Base-by-base conservation (phyloP, 2,113 vertebrate species). In the Cynocephalus volans region DNA sequence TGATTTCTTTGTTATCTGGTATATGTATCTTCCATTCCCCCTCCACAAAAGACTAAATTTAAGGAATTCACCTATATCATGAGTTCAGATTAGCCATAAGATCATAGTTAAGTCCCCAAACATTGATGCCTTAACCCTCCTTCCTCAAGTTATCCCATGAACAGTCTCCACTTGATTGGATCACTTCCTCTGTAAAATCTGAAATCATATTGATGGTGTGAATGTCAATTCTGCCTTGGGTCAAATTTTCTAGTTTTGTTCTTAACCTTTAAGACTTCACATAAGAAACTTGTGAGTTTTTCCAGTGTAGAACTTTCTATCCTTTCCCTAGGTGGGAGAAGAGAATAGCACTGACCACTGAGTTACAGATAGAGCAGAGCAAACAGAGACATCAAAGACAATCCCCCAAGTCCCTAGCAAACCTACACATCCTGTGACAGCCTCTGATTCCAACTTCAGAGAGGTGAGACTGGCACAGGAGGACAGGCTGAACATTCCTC, bases 281-380 rank as follows among this genome's bases (percentile, higher is more conserved):
- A 10, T 18, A 73, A 64, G 54, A 90, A 33, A 9, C 58, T n/a
- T 13, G 9, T 26, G 65, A n/a, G 1, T 77, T 88, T 88, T 81
- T 67, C 45, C 54, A 79, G 26, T 77, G 14, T 17, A 9, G 31
- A 0, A 18, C 65, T 26, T n/a, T 18, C 62, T 73, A 4, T 69
- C 82, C 76, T 11, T 8, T 64, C 90, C 77, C 67, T 62, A 91
- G 83, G 64, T 11, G 54, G 79, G 64, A 97, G 6, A 95, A 17
- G 4, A 73, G 67, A 79, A 83, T 8, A 83, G 69, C 26, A n/a
- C 56, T 23, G 11, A 56, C 62, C 65, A 48, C 28, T n/a, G 15
- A 10, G 65, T 67, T 60, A 50, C 64, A 52, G 92, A 64, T 1
- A 94, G 50, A 90, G 50, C 11, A 41, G 45, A 69, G 67, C 69